Evolutionary conservation across 2,113 vertebrate genomes (phyloP), one percentile per base, ranked within the genome.

Genomic region (Ctenomys sociabilis): DNA sequence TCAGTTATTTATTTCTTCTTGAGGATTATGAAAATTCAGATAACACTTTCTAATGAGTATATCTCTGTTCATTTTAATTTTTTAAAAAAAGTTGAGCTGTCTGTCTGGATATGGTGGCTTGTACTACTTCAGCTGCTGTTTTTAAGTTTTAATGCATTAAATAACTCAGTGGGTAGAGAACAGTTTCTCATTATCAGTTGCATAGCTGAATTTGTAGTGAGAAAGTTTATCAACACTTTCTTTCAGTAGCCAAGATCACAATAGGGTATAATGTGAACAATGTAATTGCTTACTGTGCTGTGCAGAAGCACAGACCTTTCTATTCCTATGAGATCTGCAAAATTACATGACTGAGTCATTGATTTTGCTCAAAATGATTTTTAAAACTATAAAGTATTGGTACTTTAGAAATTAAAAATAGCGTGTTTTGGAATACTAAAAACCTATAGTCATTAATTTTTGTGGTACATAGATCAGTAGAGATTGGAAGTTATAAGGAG

Each of bases 1-100:
- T 83, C 77, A 84, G 0, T 94, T 91, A 87, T 95, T 90, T 93
- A 95, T 22, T 90, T 87, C 32, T 95, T 61, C 22, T 91, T 94
- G 95, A 94, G 35, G 88, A 94, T 88, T 93, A 70, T 5, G 35
- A 57, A 40, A 93, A 92, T 73, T 94, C 75, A 37, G 63, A 59
- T 45, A 90, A 89, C 49, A 37, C 22, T 83, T 96, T 92, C 26
- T 90, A 77, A 30, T 77, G 24, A 77, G 24, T 45, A 5, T 1
- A 49, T 96, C 75, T 78, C 84, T 63, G 22, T 80, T 97, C 82
- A 84, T 91, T 95, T 90, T 81, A 28, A 89, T 54, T 81, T 81
- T 66, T 68, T 32, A 68, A 57, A 57, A 57, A 19, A 83, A 72
- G 52, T 17, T 59, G 52, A 45, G 28, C 1, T 72, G 12, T 84